phyloP scores from a whole-genome alignment of 1,140 invertebrate genomes.

The Neotoxoptera formosana region DNA sequence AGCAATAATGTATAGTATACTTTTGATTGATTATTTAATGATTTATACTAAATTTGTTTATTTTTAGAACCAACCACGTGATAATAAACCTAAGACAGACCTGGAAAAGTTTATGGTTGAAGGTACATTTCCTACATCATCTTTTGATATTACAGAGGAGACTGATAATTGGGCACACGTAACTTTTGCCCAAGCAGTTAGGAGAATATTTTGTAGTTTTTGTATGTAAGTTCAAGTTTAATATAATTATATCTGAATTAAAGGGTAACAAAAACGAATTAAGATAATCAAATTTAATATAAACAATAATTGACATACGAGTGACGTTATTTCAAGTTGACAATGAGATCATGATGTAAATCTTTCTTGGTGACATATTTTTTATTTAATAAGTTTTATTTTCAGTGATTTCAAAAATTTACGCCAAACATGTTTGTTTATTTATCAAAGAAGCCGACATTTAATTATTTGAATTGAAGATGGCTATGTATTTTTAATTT shows the following conservation, averaged over 20 bases:
- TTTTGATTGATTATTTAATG: neutral
- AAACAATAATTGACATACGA: slow-evolving; percentile 16
- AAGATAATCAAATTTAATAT: neutral
- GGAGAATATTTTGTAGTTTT: slow-evolving; percentile 35
- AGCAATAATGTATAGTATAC: neutral
- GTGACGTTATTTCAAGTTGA: neutral
- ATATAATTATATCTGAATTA: neutral
- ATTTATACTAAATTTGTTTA: neutral
- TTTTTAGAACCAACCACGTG: slow-evolving; percentile 38
- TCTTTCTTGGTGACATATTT: neutral
- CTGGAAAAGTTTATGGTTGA: slow-evolving; percentile 31
- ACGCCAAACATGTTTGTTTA: slow-evolving; percentile 30
- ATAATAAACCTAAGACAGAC: neutral
- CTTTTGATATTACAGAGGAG: slow-evolving; percentile 54
- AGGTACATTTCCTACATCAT: slow-evolving; percentile 44
- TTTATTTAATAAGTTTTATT: slow-evolving; percentile 42
- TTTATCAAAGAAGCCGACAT: slow-evolving; percentile 30
- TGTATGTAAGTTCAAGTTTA: slow-evolving; percentile 44
- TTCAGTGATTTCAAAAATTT: slow-evolving; percentile 40
- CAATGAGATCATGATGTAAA: neutral
- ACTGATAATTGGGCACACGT: slow-evolving; percentile 46
- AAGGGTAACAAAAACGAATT: neutral
- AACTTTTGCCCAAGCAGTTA: slow-evolving; percentile 40
- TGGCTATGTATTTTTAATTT: slow-evolving; percentile 22
- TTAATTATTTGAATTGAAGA: slow-evolving; percentile 30